Percentiles rank a stretch among this genome's conserved stretches.
Evolutionary conservation across 1,140 invertebrate genomes (phyloP).

Genomic region (Ruditapes philippinarum): DNA sequence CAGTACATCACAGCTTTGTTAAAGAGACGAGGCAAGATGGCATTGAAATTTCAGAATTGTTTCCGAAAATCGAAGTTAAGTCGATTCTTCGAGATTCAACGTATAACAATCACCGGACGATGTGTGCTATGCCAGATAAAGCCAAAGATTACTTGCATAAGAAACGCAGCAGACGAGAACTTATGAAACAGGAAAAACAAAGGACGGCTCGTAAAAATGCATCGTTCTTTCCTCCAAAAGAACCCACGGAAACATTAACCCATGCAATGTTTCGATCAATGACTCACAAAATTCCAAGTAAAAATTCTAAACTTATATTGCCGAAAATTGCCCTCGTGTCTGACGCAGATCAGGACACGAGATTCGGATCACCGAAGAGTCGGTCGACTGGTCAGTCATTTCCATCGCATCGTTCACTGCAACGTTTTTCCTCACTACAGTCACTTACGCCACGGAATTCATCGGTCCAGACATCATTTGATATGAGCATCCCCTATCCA

Average conservation of each 20-base stretch:
- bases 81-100: constrained; percentile 3
- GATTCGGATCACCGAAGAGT: background rate
- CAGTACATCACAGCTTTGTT: constrained; percentile 10
- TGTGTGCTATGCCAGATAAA: background rate
- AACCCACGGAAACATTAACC: constrained; percentile 31
- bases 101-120: background rate
- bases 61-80: constrained; percentile 29
- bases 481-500: background rate
- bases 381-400: background rate
- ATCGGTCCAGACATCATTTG: background rate
- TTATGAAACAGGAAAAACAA: background rate
- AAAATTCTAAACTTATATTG: background rate
- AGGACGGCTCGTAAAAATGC: background rate
- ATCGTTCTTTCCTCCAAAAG: constrained; percentile 18
- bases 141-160: constrained; percentile 17
- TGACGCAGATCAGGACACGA: background rate
- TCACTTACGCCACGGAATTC: background rate
- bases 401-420: background rate
- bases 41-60: constrained; percentile 55
- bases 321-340: constrained; percentile 18
- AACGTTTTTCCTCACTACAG: background rate
- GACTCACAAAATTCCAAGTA: constrained; percentile 39
- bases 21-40: background rate
- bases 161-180: background rate
- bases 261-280: constrained; percentile 54